phyloP scores from a whole-genome alignment of 2,113 vertebrate species.

The Eretmochelys imbricata region DNA sequence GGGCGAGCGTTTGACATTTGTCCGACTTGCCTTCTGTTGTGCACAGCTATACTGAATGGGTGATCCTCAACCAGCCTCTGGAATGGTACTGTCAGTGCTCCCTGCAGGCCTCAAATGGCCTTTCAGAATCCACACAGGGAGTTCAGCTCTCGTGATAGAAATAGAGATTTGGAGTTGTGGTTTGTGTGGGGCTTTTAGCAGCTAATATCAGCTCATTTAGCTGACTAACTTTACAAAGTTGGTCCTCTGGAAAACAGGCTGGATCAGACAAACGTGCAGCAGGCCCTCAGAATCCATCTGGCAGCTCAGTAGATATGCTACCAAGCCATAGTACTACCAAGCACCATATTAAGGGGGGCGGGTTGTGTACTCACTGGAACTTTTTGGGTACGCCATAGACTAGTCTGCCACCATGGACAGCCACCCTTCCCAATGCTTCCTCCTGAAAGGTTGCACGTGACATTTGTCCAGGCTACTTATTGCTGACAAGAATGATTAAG shows the following conservation, averaged over 20 bases:
- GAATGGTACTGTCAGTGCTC: not conserved
- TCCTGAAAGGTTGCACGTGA: not conserved
- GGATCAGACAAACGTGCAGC: not conserved
- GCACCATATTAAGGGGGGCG: not conserved
- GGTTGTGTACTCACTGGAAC: not conserved
- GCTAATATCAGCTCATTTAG: constrained; percentile 5
- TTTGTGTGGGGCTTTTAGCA: not conserved
- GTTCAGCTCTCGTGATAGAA: not conserved
- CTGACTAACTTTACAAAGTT: constrained; percentile 1
- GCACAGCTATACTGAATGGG: constrained; percentile 1
- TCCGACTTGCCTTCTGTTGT: not conserved
- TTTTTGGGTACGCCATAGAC: not conserved
- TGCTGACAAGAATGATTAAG: not conserved
- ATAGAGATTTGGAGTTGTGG: not conserved
- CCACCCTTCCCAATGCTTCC: not conserved
- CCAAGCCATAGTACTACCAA: constrained; percentile 3
- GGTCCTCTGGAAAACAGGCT: not conserved
- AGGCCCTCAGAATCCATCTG: constrained; percentile 30
- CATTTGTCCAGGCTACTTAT: not conserved
- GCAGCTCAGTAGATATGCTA: not conserved
- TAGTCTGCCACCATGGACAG: not conserved
- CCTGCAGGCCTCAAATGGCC: not conserved
- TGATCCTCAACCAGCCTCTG: not conserved
- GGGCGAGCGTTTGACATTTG: not conserved
- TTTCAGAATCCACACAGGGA: not conserved